Conservation (phyloP, 92 coral and sea anemone species). For the Zoanthus solanderi region DNA sequence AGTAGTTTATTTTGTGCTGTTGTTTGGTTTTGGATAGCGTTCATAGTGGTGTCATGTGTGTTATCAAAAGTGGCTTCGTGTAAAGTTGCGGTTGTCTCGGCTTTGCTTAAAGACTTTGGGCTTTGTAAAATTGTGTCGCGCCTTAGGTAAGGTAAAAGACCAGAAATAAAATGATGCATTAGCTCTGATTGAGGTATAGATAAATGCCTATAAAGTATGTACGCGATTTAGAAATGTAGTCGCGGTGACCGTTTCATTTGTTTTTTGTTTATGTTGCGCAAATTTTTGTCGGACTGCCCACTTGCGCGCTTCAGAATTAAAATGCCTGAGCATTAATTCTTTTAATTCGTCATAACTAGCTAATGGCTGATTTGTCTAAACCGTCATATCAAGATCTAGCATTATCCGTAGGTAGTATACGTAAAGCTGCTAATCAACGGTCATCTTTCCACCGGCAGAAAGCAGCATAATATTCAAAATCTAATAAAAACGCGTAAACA, state of each 20-base stretch:
- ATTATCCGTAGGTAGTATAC: too few relatives aligned
- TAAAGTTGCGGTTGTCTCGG: neutral
- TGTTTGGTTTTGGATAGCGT: neutral
- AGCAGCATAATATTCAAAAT: conserved; percentile 3
- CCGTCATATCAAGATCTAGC: neutral
- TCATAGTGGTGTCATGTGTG: neutral
- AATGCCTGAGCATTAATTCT: neutral
- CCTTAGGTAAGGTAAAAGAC: neutral
- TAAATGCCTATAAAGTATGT: conserved; percentile 1
- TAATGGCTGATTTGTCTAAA: neutral
- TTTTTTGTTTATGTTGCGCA: neutral
- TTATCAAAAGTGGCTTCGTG: conserved; percentile 7
- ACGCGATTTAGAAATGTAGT: neutral
- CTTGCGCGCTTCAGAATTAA: neutral
- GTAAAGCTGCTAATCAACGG: too few relatives aligned
- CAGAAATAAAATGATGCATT: conserved; percentile 1
- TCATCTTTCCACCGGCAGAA: neutral
- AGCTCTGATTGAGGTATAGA: neutral
- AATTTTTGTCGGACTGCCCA: neutral
- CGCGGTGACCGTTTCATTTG: neutral
- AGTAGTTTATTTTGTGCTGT: neutral
- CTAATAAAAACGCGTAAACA: neutral
- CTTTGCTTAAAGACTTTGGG: neutral
- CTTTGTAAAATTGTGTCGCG: neutral
- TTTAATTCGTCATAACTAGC: neutral